A percentile compares a stretch with the other conserved stretches of the same genome.
Evolutionary conservation across 2,797 vertebrate genomes (phyloP).

Genomic region (Gobio occitaniae): DNA sequence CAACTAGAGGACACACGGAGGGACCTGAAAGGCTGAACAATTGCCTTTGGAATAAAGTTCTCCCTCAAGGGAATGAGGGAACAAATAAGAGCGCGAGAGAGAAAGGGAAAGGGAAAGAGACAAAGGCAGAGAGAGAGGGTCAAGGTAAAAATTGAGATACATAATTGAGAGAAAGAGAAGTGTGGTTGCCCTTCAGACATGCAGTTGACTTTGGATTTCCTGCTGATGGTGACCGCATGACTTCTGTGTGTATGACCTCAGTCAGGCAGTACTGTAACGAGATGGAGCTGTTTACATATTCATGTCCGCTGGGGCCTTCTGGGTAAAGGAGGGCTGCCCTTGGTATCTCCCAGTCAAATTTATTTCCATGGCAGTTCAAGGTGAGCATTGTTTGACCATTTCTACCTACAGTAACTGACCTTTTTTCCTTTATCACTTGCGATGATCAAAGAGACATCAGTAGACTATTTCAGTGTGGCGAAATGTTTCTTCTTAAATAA

Average conservation of each 20-base stretch:
- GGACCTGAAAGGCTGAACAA: constrained; percentile 60
- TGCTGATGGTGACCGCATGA: constrained; percentile 45
- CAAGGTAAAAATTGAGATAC: constrained; percentile 24
- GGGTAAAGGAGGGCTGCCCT: constrained; percentile 59
- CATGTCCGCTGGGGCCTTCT: constrained; percentile 64
- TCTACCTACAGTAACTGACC: neutral
- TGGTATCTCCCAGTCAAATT: constrained; percentile 64
- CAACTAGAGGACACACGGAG: constrained; percentile 50
- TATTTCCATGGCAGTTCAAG: constrained; percentile 56
- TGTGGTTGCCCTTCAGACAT: constrained; percentile 55
- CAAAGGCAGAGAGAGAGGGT: constrained; percentile 25
- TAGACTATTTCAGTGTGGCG: neutral
- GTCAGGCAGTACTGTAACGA: constrained; percentile 19
- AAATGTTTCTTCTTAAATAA: neutral
- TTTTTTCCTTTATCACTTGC: neutral
- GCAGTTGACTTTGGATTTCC: constrained; percentile 65
- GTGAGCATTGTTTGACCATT: constrained; percentile 45
- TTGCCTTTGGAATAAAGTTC: constrained; percentile 67
- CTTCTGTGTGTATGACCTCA: constrained; percentile 53
- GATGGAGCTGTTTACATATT: constrained; percentile 71
- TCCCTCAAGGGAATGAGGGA: constrained; percentile 59
- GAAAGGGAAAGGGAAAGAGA: constrained; percentile 1
- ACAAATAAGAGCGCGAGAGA: constrained; percentile 9
- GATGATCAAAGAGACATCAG: neutral
- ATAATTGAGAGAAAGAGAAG: constrained; percentile 25